Evolutionary conservation across 2,113 vertebrate species (phyloP), one percentile per base, ranked within the genome.

Genomic region (Nycticryphes semicollaris): DNA sequence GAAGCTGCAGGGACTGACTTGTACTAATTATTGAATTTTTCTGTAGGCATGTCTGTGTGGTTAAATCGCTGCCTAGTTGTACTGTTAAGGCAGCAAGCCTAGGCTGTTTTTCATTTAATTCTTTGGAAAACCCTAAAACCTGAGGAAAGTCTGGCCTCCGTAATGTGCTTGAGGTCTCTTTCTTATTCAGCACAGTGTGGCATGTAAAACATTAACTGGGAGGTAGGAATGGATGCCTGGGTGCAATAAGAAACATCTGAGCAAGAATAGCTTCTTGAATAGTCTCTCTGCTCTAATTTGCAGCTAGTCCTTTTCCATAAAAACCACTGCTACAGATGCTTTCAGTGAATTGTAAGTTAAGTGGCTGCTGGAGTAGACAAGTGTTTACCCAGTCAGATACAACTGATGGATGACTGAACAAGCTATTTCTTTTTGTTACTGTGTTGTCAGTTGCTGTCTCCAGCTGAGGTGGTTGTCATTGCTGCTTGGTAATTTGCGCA

Each of bases 321-420:
- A 94, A 86, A 27, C 41, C 9, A 7, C 25, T 70, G 31, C 45
- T 88, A 57, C 13, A 45, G 51, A 79, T 64, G 51, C 45, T 83
- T 91, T 78, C 84, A 79, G 47, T 85, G 69, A 93, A 51, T 84
- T 68, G 9, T 81, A 89, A 87, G 74, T 84, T 84, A 82, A 93
- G 64, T 0, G 8, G 16, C 41, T 96, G 28, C 53, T 74, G 76
- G 37, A 90, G 76, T 57, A 93, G 76, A 57, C 25, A 83, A 93
- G 72, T 66, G 50, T 69, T 93, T 63, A 67, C 75, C 89, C 79
- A 86, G 88, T 92, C 72, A 86, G 90, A 47, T 77, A 81, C 59
- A 86, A 48, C 83, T 67, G 90, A 93, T 62, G 68, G 50, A 90
- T 90, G 72, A 66, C 59, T 86, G 64, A 90, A 80, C 92, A 93